phyloP scores from a whole-genome alignment of 1,140 invertebrate genomes.

The Potamilus streckersoni region DNA sequence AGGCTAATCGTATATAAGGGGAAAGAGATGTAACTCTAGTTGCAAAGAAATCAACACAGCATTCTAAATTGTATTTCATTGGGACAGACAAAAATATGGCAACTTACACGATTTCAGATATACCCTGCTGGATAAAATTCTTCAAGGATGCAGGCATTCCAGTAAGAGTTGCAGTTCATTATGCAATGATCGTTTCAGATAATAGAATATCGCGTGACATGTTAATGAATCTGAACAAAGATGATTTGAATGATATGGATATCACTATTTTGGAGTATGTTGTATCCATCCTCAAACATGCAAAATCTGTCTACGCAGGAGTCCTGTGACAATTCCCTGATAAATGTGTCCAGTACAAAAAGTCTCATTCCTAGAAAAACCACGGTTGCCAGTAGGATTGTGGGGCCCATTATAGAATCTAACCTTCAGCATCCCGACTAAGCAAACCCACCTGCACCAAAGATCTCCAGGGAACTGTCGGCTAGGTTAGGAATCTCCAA shows the following conservation, averaged over 20 bases:
- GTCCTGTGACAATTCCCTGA: too few relatives aligned
- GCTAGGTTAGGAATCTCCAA: constrained; percentile 39
- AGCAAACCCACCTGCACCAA: constrained; percentile 33
- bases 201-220: constrained; percentile 85
- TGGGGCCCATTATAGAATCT: constrained; percentile 55
- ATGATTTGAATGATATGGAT: constrained; percentile 86
- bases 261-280: constrained; percentile 85
- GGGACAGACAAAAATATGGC: too few relatives aligned
- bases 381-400: constrained; percentile 61
- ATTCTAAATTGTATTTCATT: too few relatives aligned
- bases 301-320: constrained; percentile 79
- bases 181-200: constrained; percentile 85
- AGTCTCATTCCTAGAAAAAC: too few relatives aligned
- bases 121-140: constrained; percentile 73
- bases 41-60: too few relatives aligned
- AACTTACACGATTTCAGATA: constrained; percentile 30
- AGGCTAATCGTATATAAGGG: too few relatives aligned
- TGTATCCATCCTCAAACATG: constrained; percentile 85
- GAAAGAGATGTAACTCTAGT: too few relatives aligned
- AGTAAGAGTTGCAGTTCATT: constrained; percentile 78
- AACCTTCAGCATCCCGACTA: constrained; percentile 48
- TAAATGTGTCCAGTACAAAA: too few relatives aligned
- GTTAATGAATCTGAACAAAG: constrained; percentile 84
- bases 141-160: constrained; percentile 84
- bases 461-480: constrained; percentile 55